Evolutionary conservation across 2,113 vertebrate genomes (phyloP), one percentile per base, ranked within the genome.

Genomic region (Eulacestoma nigropectus): DNA sequence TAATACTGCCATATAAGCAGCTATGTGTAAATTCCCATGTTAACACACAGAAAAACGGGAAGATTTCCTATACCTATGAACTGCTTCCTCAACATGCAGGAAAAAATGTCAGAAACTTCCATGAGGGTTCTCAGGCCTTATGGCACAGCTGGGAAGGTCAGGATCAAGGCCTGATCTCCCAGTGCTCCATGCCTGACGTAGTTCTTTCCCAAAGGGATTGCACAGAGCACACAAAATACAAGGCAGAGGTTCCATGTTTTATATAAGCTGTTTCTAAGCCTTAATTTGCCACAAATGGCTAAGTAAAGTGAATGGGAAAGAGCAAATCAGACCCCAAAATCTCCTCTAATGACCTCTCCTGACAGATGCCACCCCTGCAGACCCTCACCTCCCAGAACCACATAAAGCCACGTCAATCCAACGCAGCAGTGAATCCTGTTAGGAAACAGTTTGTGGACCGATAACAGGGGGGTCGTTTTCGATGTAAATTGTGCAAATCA

Each of bases 161-260:
- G n/a, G 1, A 13, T 5, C 22, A 33, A 52, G 44, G 33, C 27
- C 60, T 41, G 30, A 32, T 7, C 13, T 52, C 35, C 29, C 23
- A 32, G 5, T 30, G 68, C 60, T 44, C 32, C 22, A 0, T 6
- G 8, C 26, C 53, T 53, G 10, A 4, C 0, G 0, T 0, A 14
- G 26, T 6, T 65, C 44, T 18, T 42, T 37, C 42, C 46, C 35
- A 41, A 42, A 55, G 33, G 16, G 33, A 16, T 10, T 68, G 30
- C 80, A 42, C 20, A 69, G 57, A 70, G 30, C n/a, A 42, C 4
- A 19, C 1, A 2, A 37, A 55, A 26, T 2, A 21, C 81, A 49
- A 59, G 57, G 42, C 47, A 82, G 21, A 2, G 21, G 12, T 33
- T 20, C 41, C 4, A 4, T 33, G 13, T 13, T 79, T 73, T 14